These are phyloP conservation scores for Loripinus fragilis DNA, from an alignment of 2,888 invertebrate species.

Conservation along the genomic window DNA sequence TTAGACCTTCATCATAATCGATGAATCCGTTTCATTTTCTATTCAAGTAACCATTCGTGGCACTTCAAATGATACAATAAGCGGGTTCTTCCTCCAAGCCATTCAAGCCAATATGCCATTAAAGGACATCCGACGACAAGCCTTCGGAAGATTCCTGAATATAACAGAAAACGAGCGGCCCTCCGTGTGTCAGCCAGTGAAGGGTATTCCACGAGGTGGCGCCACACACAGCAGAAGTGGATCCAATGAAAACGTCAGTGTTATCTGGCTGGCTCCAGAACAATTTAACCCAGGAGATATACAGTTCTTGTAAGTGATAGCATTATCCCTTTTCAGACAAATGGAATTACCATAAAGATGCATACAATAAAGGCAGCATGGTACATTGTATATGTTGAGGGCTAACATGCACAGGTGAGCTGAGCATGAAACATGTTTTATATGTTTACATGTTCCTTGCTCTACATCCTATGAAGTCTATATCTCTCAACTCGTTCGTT, in stretches of 20 bases:
- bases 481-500: no score
- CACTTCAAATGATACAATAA: background rate
- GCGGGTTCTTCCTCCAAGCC: slow-evolving; percentile 57
- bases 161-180: slow-evolving; percentile 36
- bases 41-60: slow-evolving; percentile 41
- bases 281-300: slow-evolving; percentile 45
- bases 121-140: slow-evolving; percentile 40
- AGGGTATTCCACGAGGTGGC: slow-evolving; percentile 34
- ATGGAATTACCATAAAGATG: no score
- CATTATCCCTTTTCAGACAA: no score
- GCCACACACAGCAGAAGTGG: slow-evolving; percentile 48
- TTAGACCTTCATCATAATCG: no score
- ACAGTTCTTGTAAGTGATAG: slow-evolving; percentile 52
- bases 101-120: slow-evolving; percentile 47
- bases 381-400: no score
- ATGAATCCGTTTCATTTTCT: no score
- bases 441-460: no score
- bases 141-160: slow-evolving; percentile 44
- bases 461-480: no score
- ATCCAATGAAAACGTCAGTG: slow-evolving; percentile 26
- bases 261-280: slow-evolving; percentile 47
- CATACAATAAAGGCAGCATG: no score
- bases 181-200: slow-evolving; percentile 38
- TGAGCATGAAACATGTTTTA: no score
- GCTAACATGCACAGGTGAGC: no score